These are phyloP conservation scores for Andrena cerasifolii DNA, from an alignment of 1,140 invertebrate genomes.

Conservation along the genomic window DNA sequence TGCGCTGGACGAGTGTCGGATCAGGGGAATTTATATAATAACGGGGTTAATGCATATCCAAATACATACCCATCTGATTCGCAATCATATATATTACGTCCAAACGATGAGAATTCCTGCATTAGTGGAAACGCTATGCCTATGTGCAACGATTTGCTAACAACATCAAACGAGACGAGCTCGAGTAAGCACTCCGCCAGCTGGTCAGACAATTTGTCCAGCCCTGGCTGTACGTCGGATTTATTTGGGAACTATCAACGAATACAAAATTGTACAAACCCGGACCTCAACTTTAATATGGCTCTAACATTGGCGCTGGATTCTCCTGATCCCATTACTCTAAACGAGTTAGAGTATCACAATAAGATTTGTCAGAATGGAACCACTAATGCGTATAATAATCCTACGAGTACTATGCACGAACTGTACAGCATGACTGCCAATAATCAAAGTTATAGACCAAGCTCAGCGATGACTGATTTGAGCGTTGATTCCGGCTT, in stretches of 20 bases:
- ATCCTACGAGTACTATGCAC: constrained; percentile 70
- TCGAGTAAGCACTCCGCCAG: constrained; percentile 68
- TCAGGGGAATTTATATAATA: constrained; percentile 63
- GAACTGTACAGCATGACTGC: constrained; percentile 70
- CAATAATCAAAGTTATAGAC: constrained; percentile 70
- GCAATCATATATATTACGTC: constrained; percentile 49
- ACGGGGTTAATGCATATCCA: constrained; percentile 53
- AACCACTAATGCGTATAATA: constrained; percentile 63
- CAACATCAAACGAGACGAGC: constrained; percentile 69
- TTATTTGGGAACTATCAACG: constrained; percentile 74
- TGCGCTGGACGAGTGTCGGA: constrained; percentile 53
- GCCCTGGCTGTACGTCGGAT: constrained; percentile 70
- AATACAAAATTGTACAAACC: constrained; percentile 63
- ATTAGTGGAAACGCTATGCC: constrained; percentile 59
- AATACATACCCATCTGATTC: constrained; percentile 54
- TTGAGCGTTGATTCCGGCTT: constrained; percentile 77
- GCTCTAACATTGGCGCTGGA: constrained; percentile 67
- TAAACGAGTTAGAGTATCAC: constrained; percentile 71
- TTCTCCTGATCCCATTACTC: constrained; percentile 63
- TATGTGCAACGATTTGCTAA: constrained; percentile 73
- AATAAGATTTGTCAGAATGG: constrained; percentile 66
- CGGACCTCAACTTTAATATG: constrained; percentile 78
- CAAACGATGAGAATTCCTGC: constrained; percentile 52
- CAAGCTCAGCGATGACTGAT: constrained; percentile 78
- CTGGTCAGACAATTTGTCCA: constrained; percentile 72